phyloP scores from a whole-genome alignment of 1,140 invertebrate species.

The Lutraria rhynchaena region DNA sequence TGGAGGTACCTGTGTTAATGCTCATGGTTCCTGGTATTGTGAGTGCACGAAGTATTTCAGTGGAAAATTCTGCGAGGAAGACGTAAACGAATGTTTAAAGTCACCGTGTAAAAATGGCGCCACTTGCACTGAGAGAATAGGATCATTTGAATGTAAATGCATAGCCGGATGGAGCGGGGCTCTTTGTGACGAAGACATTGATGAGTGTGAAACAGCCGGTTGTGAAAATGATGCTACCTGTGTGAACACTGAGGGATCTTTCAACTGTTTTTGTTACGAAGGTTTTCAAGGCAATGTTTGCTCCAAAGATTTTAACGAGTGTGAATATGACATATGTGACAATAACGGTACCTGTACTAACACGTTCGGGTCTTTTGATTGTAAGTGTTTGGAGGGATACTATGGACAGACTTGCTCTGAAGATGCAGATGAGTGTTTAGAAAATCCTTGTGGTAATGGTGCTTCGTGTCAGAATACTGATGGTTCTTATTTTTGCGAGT shows the following conservation, averaged over 20 bases:
- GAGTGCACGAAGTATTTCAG: slow-evolving; percentile 9
- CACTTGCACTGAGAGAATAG: slow-evolving; percentile 5
- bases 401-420: not conserved
- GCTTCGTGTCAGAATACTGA: slow-evolving; percentile 8
- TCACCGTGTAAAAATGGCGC: not conserved
- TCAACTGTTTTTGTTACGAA: slow-evolving; percentile 84
- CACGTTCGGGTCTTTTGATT: slow-evolving; percentile 46
- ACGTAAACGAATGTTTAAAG: slow-evolving; percentile 31
- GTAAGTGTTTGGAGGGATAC: slow-evolving; percentile 9
- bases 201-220: slow-evolving; percentile 26
- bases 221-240: slow-evolving; percentile 53
- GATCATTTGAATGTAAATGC: slow-evolving; percentile 24
- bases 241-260: slow-evolving; percentile 72
- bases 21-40: slow-evolving; percentile 22
- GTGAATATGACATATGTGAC: not conserved
- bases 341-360: slow-evolving; percentile 9
- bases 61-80: slow-evolving; percentile 6
- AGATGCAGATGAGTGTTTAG: slow-evolving; percentile 7
- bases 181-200: slow-evolving; percentile 30
- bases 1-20: slow-evolving; percentile 32
- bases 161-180: slow-evolving; percentile 24
- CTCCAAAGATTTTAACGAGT: slow-evolving; percentile 5
- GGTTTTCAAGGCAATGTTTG: slow-evolving; percentile 63
- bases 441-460: slow-evolving; percentile 30
- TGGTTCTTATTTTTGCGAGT: slow-evolving; percentile 22